Evolutionary conservation across 2,888 invertebrate species (phyloP).

Genomic region (Idaea biselata): DNA sequence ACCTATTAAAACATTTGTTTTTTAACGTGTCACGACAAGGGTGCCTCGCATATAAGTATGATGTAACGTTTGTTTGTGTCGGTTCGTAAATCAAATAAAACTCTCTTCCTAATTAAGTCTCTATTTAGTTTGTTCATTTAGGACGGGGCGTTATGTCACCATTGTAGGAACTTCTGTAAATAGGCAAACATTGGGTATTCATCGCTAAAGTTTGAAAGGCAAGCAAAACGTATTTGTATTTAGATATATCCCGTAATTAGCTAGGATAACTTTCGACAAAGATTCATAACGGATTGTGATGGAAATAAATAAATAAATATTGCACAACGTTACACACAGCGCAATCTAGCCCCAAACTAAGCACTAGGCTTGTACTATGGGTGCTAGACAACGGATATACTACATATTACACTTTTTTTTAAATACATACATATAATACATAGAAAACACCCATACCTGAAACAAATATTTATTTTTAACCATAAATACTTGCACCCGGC

Average conservation of each 20-base stretch:
- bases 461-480: no score
- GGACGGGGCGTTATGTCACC: neutral
- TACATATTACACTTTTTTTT: no score
- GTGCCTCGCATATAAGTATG: neutral
- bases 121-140: neutral
- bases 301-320: no score
- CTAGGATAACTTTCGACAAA: neutral
- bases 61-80: conserved; percentile 1
- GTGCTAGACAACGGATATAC: no score
- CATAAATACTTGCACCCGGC: no score
- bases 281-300: no score
- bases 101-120: neutral
- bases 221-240: neutral
- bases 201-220: neutral
- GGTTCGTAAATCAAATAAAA: neutral
- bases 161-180: neutral
- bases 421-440: no score
- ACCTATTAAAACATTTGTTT: neutral
- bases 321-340: no score
- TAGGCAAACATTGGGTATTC: neutral
- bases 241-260: neutral
- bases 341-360: no score
- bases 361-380: no score
- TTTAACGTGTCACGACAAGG: neutral
- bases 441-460: no score